These are phyloP conservation scores for Australoheros facetus DNA, from an alignment of 2,797 vertebrate species.

Conservation along the genomic window DNA sequence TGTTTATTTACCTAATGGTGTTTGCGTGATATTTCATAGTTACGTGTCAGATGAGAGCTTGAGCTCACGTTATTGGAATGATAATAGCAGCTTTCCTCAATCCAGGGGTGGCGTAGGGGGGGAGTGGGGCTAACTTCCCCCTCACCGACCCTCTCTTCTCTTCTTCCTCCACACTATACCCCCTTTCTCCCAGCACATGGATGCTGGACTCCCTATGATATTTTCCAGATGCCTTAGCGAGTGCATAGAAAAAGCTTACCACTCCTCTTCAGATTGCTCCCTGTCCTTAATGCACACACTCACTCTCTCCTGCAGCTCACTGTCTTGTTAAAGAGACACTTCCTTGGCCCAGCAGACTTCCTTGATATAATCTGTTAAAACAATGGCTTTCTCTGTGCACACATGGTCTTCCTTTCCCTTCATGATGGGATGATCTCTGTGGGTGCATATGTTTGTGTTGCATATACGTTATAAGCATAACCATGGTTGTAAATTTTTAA, in stretches of 20 bases:
- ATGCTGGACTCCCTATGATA: conserved; percentile 78
- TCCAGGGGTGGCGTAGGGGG: conserved; percentile 50
- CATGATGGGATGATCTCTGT: conserved; percentile 20
- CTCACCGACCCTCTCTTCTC: conserved; percentile 57
- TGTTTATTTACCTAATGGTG: conserved; percentile 81
- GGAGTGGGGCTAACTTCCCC: conserved; percentile 46
- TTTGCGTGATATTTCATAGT: conserved; percentile 84
- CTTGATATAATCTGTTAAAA: conserved; percentile 66
- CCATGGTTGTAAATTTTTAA: not conserved
- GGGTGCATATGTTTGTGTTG: conserved; percentile 5
- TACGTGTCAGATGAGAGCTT: conserved; percentile 77
- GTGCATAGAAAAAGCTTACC: conserved; percentile 57
- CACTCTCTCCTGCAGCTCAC: conserved; percentile 52
- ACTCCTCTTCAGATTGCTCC: conserved; percentile 47
- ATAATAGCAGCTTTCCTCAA: conserved; percentile 81
- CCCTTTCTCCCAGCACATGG: conserved; percentile 66
- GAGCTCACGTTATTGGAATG: conserved; percentile 84
- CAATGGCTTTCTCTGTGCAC: conserved; percentile 53
- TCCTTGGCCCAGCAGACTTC: conserved; percentile 66
- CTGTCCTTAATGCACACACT: conserved; percentile 26
- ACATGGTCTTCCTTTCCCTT: conserved; percentile 12
- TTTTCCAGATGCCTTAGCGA: conserved; percentile 80
- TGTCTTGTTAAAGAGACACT: conserved; percentile 73
- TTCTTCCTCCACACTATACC: conserved; percentile 63
- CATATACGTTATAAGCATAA: not conserved